Base-by-base conservation (phyloP, 1,140 invertebrate species). In the Euura lappo region DNA sequence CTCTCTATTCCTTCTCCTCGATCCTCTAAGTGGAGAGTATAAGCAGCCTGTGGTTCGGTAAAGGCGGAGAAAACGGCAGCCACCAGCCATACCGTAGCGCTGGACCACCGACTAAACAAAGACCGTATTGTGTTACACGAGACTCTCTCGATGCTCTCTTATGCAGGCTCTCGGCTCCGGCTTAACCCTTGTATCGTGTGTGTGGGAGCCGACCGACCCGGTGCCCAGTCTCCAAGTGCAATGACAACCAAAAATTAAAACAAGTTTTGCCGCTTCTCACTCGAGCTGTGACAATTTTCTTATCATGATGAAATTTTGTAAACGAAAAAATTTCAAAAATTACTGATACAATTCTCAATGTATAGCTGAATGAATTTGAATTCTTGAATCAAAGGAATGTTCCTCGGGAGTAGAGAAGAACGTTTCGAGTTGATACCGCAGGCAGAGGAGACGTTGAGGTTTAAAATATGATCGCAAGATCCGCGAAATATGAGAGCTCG, bases 401-500 rank as follows among this genome's bases (percentile, higher is more conserved):
- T 28, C 28, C 1, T 28, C 28, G 28, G 28, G 28, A 28, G 51
- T n/a, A 60, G 51, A 60, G 51, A 28, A 28, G 28, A 28, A 28
- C 28, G 28, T 28, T 28, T 8, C 51, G 51, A 60, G 51, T 8
- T n/a, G 51, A 6, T 64, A 13, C 10, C 10, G 44, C n/a, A 13
- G 72, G 72, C 72, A 45, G 65, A 76, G 51, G 51, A 60, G 51
- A 60, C 6, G 51, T 28, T n/a, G 51, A 60, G 10, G 1, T 60
- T 8, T 81, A 79, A 82, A 83, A 83, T 82, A 83, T 83, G 79
- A 83, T 79, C 79, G 77, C 77, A 72, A 71, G 72, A 78, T 76
- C 81, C 79, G 81, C 80, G 81, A 82, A 83, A 83, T 80, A 80
- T 85, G 84, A 86, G 84, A 84, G 78, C 78, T 78, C 79, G 79